phyloP scores from a whole-genome alignment of 2,888 invertebrate genomes.

The Drosophila algonquin region DNA sequence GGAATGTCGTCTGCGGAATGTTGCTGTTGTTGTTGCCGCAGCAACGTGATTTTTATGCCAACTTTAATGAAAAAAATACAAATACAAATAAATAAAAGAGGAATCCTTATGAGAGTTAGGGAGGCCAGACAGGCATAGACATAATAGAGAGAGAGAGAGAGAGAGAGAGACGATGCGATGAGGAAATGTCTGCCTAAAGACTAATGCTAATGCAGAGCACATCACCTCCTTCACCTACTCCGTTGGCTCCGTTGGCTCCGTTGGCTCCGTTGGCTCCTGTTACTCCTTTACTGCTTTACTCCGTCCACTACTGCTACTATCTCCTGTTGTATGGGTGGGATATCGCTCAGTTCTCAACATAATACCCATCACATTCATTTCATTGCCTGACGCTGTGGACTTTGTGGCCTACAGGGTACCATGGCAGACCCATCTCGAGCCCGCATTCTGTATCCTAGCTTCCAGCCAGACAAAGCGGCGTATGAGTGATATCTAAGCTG shows the following conservation, averaged over 20 bases:
- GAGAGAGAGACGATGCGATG: background rate
- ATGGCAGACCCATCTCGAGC: background rate
- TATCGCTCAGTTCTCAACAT: too few relatives aligned
- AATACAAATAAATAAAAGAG: slow-evolving; percentile 4
- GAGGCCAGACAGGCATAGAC: background rate
- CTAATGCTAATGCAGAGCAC: background rate
- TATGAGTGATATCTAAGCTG: slow-evolving; percentile 66
- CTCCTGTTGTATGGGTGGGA: too few relatives aligned
- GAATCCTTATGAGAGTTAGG: background rate
- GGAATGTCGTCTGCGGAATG: slow-evolving; percentile 18
- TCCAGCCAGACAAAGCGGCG: slow-evolving; percentile 58
- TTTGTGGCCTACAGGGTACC: slow-evolving; percentile 2
- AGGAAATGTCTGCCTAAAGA: background rate
- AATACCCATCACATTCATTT: too few relatives aligned
- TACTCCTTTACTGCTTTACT: too few relatives aligned
- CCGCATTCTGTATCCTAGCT: background rate
- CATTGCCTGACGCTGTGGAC: too few relatives aligned
- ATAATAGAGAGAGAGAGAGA: background rate
- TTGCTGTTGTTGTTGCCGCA: slow-evolving; percentile 37
- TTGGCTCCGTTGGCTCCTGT: background rate
- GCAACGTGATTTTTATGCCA: slow-evolving; percentile 71
- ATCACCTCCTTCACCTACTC: background rate
- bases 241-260: too few relatives aligned
- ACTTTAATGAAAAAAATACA: slow-evolving; percentile 65
- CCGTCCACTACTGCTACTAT: too few relatives aligned